These are phyloP conservation scores for Lepisosteus oculatus DNA, from an alignment of 2,113 vertebrate genomes.

Conservation along the genomic window DNA sequence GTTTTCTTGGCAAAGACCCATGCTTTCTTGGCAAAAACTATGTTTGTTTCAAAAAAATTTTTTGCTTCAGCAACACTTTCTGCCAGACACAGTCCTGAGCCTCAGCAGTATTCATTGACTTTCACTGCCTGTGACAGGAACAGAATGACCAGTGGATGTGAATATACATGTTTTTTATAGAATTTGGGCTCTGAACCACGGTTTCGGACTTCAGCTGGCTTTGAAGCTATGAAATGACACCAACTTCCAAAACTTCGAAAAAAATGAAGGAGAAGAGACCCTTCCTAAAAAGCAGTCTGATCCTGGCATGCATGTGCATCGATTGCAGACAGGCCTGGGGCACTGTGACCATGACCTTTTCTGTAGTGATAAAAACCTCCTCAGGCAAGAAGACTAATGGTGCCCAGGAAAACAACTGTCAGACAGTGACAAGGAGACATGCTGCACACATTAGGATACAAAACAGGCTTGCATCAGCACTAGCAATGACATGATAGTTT, in stretches of 20 bases:
- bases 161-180: constrained; percentile 7
- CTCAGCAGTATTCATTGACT: constrained; percentile 8
- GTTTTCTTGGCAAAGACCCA: neutral
- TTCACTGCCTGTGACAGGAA: constrained; percentile 3
- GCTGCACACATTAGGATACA: neutral
- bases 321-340: neutral
- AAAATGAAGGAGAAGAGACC: no score
- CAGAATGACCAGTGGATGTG: neutral
- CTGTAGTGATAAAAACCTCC: neutral
- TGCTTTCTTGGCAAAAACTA: neutral
- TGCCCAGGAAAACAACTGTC: neutral
- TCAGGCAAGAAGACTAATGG: neutral
- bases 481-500: neutral
- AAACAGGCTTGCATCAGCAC: neutral
- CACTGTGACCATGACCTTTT: neutral
- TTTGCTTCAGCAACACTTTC: constrained; percentile 5
- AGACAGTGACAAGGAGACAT: neutral
- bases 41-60: constrained; percentile 5
- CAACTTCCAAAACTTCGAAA: no score
- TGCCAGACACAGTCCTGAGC: neutral
- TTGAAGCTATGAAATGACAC: neutral
- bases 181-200: constrained; percentile 12
- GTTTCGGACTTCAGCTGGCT: neutral
- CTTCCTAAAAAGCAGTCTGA: no score
- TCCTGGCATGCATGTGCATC: no score